A percentile compares a stretch with the other conserved stretches of the same genome.
Conservation (phyloP, 2,113 vertebrate genomes). For the Rhinichthys klamathensis region DNA sequence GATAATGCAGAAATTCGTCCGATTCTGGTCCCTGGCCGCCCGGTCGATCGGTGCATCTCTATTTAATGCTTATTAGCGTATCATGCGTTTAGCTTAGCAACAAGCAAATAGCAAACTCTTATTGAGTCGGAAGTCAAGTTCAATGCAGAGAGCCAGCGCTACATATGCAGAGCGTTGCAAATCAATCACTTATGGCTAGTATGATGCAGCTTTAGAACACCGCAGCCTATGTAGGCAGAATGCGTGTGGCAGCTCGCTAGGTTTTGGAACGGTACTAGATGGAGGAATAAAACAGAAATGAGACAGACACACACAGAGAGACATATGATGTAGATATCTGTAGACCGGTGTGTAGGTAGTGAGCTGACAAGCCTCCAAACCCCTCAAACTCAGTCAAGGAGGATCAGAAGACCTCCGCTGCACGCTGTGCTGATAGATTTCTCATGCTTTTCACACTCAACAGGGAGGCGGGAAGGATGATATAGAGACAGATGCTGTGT, state of each 20-base stretch:
- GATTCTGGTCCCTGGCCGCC: too few relatives aligned
- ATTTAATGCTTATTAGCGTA: background rate
- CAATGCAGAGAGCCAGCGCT: background rate
- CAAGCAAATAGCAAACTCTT: background rate
- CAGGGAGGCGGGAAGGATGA: slow-evolving; percentile 53
- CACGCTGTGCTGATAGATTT: slow-evolving; percentile 41
- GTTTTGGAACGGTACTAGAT: slow-evolving; percentile 1
- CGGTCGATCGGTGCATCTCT: too few relatives aligned
- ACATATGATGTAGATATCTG: slow-evolving; percentile 7
- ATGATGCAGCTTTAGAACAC: background rate
- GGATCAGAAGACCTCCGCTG: slow-evolving; percentile 41
- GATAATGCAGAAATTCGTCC: too few relatives aligned
- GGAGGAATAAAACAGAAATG: slow-evolving; percentile 15
- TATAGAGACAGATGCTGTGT: slow-evolving; percentile 57
- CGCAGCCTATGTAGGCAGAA: background rate
- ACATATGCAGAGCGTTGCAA: background rate
- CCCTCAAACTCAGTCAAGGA: slow-evolving; percentile 53
- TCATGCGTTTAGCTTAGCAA: background rate
- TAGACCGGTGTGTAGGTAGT: slow-evolving; percentile 48
- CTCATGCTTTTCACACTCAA: slow-evolving; percentile 57
- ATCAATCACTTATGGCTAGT: background rate
- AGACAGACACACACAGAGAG: background rate
- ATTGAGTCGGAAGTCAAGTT: background rate
- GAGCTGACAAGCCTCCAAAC: slow-evolving; percentile 54
- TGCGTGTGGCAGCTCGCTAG: background rate